phyloP scores from a whole-genome alignment of 2,113 vertebrate genomes.

The Otolemur garnettii region DNA sequence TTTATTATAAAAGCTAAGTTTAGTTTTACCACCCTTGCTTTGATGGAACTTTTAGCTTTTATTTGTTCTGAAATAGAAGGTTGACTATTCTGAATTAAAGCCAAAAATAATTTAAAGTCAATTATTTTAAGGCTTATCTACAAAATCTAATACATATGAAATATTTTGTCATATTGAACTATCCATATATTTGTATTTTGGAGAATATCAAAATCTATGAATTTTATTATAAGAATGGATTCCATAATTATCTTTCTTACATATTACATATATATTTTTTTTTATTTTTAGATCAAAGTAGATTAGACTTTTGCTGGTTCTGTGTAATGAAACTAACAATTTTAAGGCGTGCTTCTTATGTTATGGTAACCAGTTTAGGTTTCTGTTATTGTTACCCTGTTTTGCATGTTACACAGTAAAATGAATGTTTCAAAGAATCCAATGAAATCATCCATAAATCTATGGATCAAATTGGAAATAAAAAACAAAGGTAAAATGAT shows the following conservation, averaged over 20 bases:
- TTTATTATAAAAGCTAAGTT: conserved; percentile 93
- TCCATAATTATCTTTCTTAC: not conserved
- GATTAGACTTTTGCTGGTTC: not conserved
- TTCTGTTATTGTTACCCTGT: not conserved
- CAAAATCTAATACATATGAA: not conserved
- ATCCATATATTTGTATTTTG: not conserved
- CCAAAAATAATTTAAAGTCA: conserved; percentile 58
- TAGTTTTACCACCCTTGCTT: conserved; percentile 85
- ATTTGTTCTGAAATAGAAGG: conserved; percentile 55
- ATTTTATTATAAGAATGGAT: not conserved
- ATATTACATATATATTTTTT: not conserved
- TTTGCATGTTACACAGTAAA: not conserved
- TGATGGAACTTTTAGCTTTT: conserved; percentile 66
- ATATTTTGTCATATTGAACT: not conserved
- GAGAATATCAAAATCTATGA: not conserved
- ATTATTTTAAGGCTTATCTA: conserved; percentile 21
- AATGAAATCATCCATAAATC: not conserved
- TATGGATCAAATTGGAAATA: not conserved
- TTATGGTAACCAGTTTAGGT: not conserved
- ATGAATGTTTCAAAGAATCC: not conserved
- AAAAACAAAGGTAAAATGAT: conserved; percentile 33
- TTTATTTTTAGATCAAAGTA: conserved; percentile 32
- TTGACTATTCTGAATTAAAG: conserved; percentile 48
- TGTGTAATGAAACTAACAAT: not conserved
- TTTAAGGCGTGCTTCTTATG: not conserved